Conservation (phyloP, 2,797 vertebrate genomes). For the Periophthalmus magnuspinnatus region DNA sequence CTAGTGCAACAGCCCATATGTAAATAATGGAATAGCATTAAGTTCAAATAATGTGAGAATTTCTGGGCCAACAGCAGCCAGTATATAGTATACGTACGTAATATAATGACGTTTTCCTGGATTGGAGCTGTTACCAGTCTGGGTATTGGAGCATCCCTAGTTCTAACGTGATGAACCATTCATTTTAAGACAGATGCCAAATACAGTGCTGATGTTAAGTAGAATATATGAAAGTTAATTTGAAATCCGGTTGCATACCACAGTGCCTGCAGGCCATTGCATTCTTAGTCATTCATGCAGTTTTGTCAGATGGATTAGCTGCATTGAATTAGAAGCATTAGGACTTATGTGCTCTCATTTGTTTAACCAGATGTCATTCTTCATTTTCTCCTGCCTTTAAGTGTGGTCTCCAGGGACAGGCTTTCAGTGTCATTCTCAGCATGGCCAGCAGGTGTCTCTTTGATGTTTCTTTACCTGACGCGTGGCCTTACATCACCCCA, state of each 20-base stretch:
- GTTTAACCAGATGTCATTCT: neutral
- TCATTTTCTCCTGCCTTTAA: neutral
- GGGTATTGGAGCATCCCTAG: too few species aligned
- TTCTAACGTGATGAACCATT: too few species aligned
- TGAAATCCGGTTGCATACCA: neutral
- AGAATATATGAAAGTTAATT: too few species aligned
- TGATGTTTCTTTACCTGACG: neutral
- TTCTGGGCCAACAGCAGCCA: neutral
- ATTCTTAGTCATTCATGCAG: neutral
- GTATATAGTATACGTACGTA: too few species aligned
- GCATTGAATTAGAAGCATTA: neutral
- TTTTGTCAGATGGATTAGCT: neutral
- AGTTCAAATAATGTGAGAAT: neutral
- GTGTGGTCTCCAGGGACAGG: neutral
- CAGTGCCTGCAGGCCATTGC: neutral
- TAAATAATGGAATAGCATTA: too few species aligned
- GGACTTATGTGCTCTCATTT: neutral
- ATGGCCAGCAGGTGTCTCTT: constrained; percentile 5
- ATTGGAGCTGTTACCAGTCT: neutral
- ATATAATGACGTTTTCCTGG: neutral
- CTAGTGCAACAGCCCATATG: neutral
- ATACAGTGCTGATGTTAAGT: neutral
- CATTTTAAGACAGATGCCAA: neutral
- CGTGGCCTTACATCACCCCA: neutral
- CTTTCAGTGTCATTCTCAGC: neutral